Evolutionary conservation across 2,797 vertebrate genomes (phyloP).

Genomic region (Fratercula arctica): DNA sequence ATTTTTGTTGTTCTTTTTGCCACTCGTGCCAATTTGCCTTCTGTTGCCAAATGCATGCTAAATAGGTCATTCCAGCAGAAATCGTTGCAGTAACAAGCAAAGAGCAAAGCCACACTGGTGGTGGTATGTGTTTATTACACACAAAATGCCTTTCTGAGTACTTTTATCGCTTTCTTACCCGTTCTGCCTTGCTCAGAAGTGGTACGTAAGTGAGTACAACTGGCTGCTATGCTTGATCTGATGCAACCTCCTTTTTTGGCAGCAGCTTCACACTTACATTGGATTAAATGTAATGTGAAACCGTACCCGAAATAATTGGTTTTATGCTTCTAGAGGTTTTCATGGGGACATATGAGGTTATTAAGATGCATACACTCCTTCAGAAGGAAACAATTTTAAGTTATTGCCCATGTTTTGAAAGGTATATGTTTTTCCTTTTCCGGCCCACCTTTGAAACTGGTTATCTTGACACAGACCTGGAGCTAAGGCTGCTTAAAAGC

Average conservation of each 20-base stretch:
- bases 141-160: neutral
- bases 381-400: neutral
- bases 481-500: neutral
- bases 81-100: neutral
- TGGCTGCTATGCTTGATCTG: rapidly evolving
- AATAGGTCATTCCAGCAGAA: slow-evolving; percentile 61
- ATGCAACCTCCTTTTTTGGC: neutral
- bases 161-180: neutral
- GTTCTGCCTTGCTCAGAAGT: neutral
- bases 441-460: neutral
- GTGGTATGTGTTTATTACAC: neutral
- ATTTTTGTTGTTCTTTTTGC: neutral
- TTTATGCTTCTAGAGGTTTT: slow-evolving; percentile 66
- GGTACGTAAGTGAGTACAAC: neutral
- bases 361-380: neutral
- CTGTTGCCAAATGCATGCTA: neutral
- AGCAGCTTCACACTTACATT: slow-evolving; percentile 3
- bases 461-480: neutral
- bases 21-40: neutral
- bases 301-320: slow-evolving; percentile 56
- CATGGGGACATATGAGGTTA: slow-evolving; percentile 33
- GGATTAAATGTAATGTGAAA: slow-evolving; percentile 36
- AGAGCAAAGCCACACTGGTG: neutral
- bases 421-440: neutral
- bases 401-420: neutral